Conservation (phyloP, 2,797 vertebrate species). For the Steatocranus sp. region DNA sequence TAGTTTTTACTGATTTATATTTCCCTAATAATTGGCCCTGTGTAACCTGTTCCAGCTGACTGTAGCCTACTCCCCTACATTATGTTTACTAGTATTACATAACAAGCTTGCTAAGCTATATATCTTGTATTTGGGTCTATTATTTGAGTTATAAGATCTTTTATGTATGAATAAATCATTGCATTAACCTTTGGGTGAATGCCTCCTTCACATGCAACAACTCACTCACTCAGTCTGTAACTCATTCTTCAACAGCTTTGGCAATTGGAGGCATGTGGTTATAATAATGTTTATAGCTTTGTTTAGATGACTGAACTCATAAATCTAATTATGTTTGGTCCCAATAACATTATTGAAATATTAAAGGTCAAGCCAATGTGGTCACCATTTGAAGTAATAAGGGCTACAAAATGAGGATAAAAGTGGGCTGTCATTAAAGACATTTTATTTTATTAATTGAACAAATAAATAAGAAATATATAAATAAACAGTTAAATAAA, state of each 20-base stretch:
- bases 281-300: constrained; percentile 10
- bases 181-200: background rate
- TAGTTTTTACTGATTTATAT: background rate
- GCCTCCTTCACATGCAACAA: background rate
- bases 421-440: background rate
- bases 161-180: background rate
- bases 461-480: background rate
- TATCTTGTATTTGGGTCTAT: background rate
- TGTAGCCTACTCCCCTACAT: background rate
- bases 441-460: background rate
- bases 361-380: background rate
- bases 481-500: background rate
- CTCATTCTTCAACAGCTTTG: background rate
- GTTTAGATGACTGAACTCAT: background rate
- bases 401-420: background rate
- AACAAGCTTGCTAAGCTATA: background rate
- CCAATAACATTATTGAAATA: background rate
- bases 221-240: background rate
- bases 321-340: background rate
- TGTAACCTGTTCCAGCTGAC: background rate
- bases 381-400: background rate
- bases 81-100: background rate
- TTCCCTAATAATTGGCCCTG: background rate
- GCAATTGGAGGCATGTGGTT: background rate
- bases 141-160: background rate